phyloP scores from a whole-genome alignment of 2,888 invertebrate genomes.

The Dendrolimus pini region DNA sequence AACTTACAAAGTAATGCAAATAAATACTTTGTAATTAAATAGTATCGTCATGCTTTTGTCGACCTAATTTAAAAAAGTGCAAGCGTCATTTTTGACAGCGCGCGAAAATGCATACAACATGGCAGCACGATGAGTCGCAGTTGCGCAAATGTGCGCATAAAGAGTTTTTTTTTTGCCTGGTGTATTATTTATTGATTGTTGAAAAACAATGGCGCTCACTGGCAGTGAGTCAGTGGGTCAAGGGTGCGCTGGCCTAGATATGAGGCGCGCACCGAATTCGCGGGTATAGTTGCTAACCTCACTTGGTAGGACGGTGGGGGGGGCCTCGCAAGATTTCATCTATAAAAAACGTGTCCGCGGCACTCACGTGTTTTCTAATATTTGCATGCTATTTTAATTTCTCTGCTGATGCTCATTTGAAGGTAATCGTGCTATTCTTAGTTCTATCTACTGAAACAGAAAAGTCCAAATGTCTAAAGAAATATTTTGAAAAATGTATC shows the following conservation, averaged over 20 bases:
- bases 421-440: too few relatives aligned
- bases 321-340: slow-evolving; percentile 13
- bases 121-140: slow-evolving; percentile 42
- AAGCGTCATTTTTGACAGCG: slow-evolving; percentile 38
- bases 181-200: slow-evolving; percentile 75
- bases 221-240: slow-evolving; percentile 75
- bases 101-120: slow-evolving; percentile 43
- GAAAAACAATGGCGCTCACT: slow-evolving; percentile 71
- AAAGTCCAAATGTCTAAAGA: too few relatives aligned
- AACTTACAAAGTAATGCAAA: background rate
- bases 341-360: background rate
- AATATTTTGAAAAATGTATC: too few relatives aligned
- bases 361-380: background rate
- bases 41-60: background rate
- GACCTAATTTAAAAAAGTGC: slow-evolving; percentile 27
- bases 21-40: background rate
- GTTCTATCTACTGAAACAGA: too few relatives aligned
- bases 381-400: background rate
- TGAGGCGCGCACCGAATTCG: slow-evolving; percentile 67
- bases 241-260: slow-evolving; percentile 69
- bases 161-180: slow-evolving; percentile 50
- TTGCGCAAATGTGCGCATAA: slow-evolving; percentile 63
- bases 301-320: slow-evolving; percentile 33
- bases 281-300: slow-evolving; percentile 68
- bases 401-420: background rate